Evolutionary conservation across 2,888 invertebrate species (phyloP), one percentile per base, ranked within the genome.

Genomic region (Leucophenga montana): DNA sequence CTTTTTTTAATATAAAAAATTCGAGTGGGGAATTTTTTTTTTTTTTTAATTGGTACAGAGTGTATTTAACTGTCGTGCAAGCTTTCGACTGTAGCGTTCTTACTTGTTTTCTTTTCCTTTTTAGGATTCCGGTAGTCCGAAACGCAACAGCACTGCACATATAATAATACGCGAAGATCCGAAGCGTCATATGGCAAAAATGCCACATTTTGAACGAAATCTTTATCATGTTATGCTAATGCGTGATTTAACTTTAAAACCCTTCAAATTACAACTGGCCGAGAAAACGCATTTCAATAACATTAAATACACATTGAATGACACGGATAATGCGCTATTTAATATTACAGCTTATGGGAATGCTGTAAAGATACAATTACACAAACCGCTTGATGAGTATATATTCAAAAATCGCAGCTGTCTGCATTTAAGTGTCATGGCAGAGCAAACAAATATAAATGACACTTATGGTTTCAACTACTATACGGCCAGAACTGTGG

Each of bases 91-190:
- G 27, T 4, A 27, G 4, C 4, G 2, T 27, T 27, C 4, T 27
- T 27, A 3, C 27, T 27, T 27, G 3, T 27, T 27, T 27, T 27
- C 2, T 27, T 27, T 27, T n/a, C n/a, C 20, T 27, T 62, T 6
- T 31, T 8, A 83, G 83, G 82, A 83, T 48, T 75, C 64, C 68
- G 83, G 81, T 5, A 64, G 22, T 8, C 79, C 82, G 2, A 71
- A 76, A 1, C 64, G 62, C 22, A 76, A 62, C 31, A 72, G 76
- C 14, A 61, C 66, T n/a, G 73, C 79, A 2, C 69, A 53, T 0
- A 71, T 83, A 0, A 69, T 70, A n/a, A 73, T 82, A 53, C 75
- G 70, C 46, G 69, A 75, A 8, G 77, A 83, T 71, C 53, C 67
- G 6, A 39, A 46, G 0, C 75, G 75, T n/a, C 76, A 71, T 18